Percentiles rank a stretch among this genome's conserved stretches.
Conservation (phyloP, 2,888 invertebrate species). For the Autographa gamma region DNA sequence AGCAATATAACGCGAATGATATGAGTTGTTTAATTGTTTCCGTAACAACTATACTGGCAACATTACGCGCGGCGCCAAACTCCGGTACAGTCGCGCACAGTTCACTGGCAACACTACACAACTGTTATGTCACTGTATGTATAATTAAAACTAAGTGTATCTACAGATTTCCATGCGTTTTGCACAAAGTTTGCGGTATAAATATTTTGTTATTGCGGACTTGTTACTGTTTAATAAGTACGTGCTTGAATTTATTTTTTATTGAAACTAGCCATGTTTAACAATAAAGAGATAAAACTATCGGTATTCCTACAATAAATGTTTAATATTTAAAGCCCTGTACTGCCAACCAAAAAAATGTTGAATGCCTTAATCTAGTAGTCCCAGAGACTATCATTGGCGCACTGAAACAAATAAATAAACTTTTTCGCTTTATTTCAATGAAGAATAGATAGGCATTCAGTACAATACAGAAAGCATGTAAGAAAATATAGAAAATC, state of each 20-base stretch:
- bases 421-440: too few species aligned
- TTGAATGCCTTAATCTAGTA: too few species aligned
- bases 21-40: constrained; percentile 54
- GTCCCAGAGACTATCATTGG: too few species aligned
- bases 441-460: too few species aligned
- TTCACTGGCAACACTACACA: constrained; percentile 38
- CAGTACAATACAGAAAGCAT: too few species aligned
- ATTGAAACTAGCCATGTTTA: background rate
- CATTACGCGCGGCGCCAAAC: constrained; percentile 42
- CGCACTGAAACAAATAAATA: too few species aligned
- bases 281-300: background rate
- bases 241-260: background rate
- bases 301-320: too few species aligned
- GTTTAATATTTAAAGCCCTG: too few species aligned
- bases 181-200: background rate
- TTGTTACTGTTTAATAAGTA: background rate
- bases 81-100: constrained; percentile 41
- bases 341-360: too few species aligned
- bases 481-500: too few species aligned
- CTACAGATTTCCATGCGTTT: background rate
- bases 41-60: constrained; percentile 48
- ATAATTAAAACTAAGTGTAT: constrained; percentile 25
- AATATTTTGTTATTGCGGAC: background rate
- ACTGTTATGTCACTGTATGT: constrained; percentile 32
- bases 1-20: constrained; percentile 51